These are phyloP conservation scores for Sphaeramia orbicularis DNA, from an alignment of 2,797 vertebrate genomes.

Conservation along the genomic window DNA sequence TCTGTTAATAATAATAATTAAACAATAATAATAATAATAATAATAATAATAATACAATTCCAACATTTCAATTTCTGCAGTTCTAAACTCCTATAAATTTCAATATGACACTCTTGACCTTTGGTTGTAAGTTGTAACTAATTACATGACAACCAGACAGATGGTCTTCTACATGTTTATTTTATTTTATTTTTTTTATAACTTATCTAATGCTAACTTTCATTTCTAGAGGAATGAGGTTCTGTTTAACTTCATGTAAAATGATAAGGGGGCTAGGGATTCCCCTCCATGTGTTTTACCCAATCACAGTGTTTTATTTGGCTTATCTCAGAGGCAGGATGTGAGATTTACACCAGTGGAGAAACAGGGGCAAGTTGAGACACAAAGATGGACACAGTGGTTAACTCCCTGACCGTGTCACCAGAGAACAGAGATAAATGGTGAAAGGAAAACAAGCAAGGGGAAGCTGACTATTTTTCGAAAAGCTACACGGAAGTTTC, in stretches of 20 bases:
- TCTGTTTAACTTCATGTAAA: conserved; percentile 13
- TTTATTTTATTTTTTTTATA: conserved; percentile 5
- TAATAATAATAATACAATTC: too few relatives aligned
- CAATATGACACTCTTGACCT: too few relatives aligned
- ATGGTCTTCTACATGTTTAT: too few relatives aligned
- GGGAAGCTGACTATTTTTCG: conserved; percentile 78
- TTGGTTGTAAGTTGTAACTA: too few relatives aligned
- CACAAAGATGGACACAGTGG: conserved; percentile 65
- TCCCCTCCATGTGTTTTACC: conserved; percentile 62
- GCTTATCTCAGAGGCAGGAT: conserved; percentile 70
- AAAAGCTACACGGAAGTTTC: conserved; percentile 82
- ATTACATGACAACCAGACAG: too few relatives aligned
- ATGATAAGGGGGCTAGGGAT: conserved; percentile 58
- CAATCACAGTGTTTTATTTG: conserved; percentile 68
- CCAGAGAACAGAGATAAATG: conserved; percentile 73
- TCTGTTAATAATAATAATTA: too few relatives aligned
- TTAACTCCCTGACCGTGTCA: conserved; percentile 68
- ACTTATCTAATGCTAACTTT: conserved; percentile 23
- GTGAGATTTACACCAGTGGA: conserved; percentile 70
- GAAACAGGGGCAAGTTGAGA: conserved; percentile 69
- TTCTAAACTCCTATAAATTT: too few relatives aligned
- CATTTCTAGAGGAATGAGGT: conserved; percentile 21
- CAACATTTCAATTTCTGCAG: too few relatives aligned
- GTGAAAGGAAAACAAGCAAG: conserved; percentile 73
- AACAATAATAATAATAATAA: too few relatives aligned